Percentiles rank a stretch among this genome's conserved stretches.
These are phyloP conservation scores for Triops cancriformis DNA, from an alignment of 1,140 invertebrate genomes.

Conservation along the genomic window DNA sequence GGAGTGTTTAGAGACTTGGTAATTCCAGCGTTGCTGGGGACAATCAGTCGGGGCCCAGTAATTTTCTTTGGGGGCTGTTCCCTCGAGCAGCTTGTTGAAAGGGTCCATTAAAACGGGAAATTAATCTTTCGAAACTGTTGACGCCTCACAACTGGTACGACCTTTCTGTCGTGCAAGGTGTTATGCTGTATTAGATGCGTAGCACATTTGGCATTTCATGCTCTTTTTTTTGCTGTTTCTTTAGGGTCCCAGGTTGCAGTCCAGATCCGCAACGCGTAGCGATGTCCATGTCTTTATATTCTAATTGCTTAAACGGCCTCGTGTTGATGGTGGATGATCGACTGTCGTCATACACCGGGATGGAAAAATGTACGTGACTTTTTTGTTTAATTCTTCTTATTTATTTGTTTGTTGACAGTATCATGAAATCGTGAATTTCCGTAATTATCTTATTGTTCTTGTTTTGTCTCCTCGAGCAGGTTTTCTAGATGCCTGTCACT, in stretches of 20 bases:
- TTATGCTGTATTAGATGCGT: no score
- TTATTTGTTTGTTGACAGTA: no score
- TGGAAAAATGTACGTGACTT: conserved; percentile 53
- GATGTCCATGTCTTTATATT: conserved; percentile 88
- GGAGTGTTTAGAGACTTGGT: no score
- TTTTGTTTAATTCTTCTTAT: no score
- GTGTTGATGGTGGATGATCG: conserved; percentile 74
- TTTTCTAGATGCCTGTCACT: conserved; percentile 52
- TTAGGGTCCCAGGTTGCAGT: background rate
- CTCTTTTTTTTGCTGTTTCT: background rate
- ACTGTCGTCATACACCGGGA: conserved; percentile 60
- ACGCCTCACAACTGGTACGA: no score
- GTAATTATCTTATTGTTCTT: background rate
- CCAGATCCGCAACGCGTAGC: conserved; percentile 71
- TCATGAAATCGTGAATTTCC: background rate
- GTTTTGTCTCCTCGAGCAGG: conserved; percentile 39
- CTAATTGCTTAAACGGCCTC: conserved; percentile 75
- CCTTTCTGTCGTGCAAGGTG: no score
- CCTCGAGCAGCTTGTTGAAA: no score
- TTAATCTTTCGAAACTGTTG: no score
- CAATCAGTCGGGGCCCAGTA: no score
- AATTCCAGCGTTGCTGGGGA: no score
- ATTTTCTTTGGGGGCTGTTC: no score
- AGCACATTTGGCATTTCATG: background rate
- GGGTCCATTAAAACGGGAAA: no score